These are phyloP conservation scores for Notodonta dromedarius DNA, from an alignment of 2,888 invertebrate genomes.

Conservation along the genomic window DNA sequence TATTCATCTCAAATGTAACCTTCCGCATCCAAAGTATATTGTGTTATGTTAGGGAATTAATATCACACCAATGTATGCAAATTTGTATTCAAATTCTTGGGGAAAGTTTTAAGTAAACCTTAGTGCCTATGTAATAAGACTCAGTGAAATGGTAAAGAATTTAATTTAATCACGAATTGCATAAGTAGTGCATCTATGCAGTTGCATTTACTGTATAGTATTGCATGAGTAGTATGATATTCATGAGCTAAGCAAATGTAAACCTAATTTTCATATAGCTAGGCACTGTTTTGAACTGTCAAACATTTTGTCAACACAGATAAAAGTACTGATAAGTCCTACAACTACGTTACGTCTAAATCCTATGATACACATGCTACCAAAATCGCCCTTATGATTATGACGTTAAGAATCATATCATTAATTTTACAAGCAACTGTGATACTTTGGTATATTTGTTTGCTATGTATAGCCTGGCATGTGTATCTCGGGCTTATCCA, in stretches of 20 bases:
- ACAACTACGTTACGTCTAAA: background rate
- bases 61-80: background rate
- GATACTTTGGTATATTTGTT: background rate
- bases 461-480: background rate
- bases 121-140: background rate
- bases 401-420: background rate
- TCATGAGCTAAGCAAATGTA: background rate
- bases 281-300: background rate
- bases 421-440: background rate
- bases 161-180: background rate
- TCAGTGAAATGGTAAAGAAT: background rate
- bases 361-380: conserved; percentile 5
- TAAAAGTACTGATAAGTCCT: background rate
- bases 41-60: background rate
- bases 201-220: no score
- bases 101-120: background rate
- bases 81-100: background rate
- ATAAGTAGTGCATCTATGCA: background rate
- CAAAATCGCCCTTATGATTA: background rate
- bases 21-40: background rate
- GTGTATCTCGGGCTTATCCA: background rate
- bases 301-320: conserved; percentile 1
- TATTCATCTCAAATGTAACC: conserved; percentile 5
- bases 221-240: background rate
- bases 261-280: background rate